Base-by-base conservation (phyloP, 1,140 invertebrate species). In the Arion vulgaris region DNA sequence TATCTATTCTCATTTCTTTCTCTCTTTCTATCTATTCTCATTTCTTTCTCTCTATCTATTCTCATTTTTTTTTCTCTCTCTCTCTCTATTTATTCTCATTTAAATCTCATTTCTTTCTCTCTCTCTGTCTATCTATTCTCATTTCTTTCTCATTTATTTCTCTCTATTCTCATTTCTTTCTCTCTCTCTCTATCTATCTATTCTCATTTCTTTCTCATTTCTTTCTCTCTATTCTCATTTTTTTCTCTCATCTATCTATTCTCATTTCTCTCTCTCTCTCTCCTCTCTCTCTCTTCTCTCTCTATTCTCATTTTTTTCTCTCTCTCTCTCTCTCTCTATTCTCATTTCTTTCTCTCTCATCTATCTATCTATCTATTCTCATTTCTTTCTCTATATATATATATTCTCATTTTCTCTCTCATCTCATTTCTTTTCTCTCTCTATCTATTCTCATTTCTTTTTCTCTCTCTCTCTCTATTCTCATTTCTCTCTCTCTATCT, bases 381-480 rank as follows among this genome's bases (percentile, higher is more conserved):
- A 13, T 71, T 5, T 71, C 9, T 71, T 28, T 36, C 15, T 45
- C 38, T 71, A 32, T 71, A 36, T 34, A 23, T 71, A 13, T n/a
- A 34, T 71, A 13, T 71, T n/a, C 1, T 39, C 32, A 32, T 4
- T 71, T 13, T 71, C 17, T 71, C 68, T 71, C 26, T 71, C 68
- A n/a, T n/a, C n/a, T n/a, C n/a, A n/a, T n/a, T n/a, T n/a, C n/a
- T 5, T 71, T 28, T 71, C 26, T 71, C 68, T 71, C 26, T 71
- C 68, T 71, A 5, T 71, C 68, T n/a, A n/a, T n/a, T n/a, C n/a
- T n/a, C n/a, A n/a, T n/a, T n/a, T 71, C 68, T 71, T 28, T 71
- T 28, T 71, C 68, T 71, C 68, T 71, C 68, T 71, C 68, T 39
- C 68, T 71, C 68, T 71, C 68, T 71, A n/a, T n/a, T 71, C 68